phyloP scores from a whole-genome alignment of 2,888 invertebrate species.

The Tipula unca region DNA sequence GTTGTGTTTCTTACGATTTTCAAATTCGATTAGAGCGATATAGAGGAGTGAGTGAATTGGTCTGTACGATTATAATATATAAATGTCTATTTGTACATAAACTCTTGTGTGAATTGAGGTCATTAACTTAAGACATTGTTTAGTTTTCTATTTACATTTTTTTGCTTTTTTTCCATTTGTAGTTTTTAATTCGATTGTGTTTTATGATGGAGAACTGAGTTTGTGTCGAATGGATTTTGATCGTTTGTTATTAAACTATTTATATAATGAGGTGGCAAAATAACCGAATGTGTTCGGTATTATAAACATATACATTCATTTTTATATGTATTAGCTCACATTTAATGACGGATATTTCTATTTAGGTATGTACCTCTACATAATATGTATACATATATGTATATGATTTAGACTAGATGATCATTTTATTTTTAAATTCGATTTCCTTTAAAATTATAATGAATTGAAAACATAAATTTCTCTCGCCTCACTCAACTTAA shows the following conservation, averaged over 20 bases:
- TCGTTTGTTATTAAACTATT: neutral
- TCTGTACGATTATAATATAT: neutral
- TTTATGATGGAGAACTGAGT: neutral
- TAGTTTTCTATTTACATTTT: neutral
- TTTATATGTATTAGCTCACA: neutral
- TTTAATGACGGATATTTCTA: too few relatives aligned
- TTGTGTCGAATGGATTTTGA: neutral
- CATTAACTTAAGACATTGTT: slow-evolving; percentile 8
- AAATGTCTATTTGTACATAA: neutral
- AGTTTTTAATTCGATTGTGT: neutral
- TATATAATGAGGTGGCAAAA: slow-evolving; percentile 3
- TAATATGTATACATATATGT: too few relatives aligned
- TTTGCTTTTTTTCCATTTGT: neutral
- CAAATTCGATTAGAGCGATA: neutral
- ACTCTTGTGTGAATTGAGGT: neutral
- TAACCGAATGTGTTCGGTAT: neutral
- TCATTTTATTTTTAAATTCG: too few relatives aligned
- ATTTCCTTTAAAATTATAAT: neutral
- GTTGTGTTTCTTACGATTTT: neutral
- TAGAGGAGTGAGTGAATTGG: neutral
- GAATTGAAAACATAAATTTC: neutral
- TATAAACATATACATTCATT: neutral
- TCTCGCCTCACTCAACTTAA: neutral
- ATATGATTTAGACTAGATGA: too few relatives aligned
- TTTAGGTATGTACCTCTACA: too few relatives aligned